Conservation (phyloP, 2,113 vertebrate genomes). For the Zosterops lateralis region DNA sequence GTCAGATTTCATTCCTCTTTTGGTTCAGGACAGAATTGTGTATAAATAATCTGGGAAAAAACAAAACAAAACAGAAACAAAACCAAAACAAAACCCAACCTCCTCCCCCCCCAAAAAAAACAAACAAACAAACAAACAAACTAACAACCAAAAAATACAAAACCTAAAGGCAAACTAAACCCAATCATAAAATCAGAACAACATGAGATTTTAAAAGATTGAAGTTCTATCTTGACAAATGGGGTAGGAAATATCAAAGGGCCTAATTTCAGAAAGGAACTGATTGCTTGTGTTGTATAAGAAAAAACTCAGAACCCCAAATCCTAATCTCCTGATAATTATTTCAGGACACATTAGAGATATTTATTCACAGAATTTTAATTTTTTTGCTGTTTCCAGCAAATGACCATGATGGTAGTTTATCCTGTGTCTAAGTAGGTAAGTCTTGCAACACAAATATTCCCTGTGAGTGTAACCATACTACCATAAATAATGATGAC, state of each 20-base stretch:
- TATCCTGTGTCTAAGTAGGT: neutral
- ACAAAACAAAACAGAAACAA: too few relatives aligned
- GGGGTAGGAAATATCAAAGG: neutral
- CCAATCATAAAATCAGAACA: neutral
- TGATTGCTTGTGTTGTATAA: neutral
- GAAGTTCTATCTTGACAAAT: neutral
- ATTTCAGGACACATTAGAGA: neutral
- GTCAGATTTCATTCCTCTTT: neutral
- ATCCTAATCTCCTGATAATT: neutral
- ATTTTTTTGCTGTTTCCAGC: neutral
- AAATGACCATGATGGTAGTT: neutral
- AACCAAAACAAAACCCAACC: too few relatives aligned
- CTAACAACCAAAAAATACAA: neutral
- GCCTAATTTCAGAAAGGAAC: neutral
- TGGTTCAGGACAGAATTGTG: neutral
- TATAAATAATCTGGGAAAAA: neutral
- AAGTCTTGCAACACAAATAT: neutral
- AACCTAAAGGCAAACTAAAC: neutral
- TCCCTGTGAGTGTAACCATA: neutral
- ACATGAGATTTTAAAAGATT: neutral
- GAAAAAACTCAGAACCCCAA: neutral
- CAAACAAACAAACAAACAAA: too few relatives aligned
- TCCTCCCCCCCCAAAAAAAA: too few relatives aligned
- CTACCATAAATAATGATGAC: neutral
- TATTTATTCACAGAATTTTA: neutral